phyloP scores from a whole-genome alignment of 2,888 invertebrate species.

The Bedellia somnulentella region DNA sequence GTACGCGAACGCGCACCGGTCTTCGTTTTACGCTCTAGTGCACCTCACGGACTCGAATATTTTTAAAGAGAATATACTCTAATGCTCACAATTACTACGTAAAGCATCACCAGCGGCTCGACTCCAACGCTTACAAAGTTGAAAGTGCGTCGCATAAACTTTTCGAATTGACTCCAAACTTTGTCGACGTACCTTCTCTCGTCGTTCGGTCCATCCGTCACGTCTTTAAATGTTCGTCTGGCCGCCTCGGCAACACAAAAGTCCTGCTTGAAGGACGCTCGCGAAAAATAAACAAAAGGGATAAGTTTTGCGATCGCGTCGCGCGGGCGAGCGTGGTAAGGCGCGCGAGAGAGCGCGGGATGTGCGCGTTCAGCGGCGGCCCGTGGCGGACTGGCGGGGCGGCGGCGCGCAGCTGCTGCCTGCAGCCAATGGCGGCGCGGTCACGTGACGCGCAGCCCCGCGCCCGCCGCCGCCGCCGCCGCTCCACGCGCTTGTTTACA shows the following conservation, averaged over 20 bases:
- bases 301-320: slow-evolving; percentile 9
- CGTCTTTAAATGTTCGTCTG: slow-evolving; percentile 52
- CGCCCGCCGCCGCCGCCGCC: slow-evolving; percentile 33
- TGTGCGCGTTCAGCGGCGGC: slow-evolving; percentile 35
- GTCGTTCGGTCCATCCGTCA: slow-evolving; percentile 55
- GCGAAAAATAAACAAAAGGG: slow-evolving; percentile 60
- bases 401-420: slow-evolving; percentile 15
- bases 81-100: neutral
- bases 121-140: too few relatives aligned
- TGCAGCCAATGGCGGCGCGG: slow-evolving; percentile 14
- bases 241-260: slow-evolving; percentile 50
- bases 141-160: slow-evolving; percentile 5
- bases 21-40: slow-evolving; percentile 49
- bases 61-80: slow-evolving; percentile 1
- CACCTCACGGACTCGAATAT: slow-evolving; percentile 12
- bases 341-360: slow-evolving; percentile 26
- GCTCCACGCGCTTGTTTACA: slow-evolving; percentile 57
- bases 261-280: slow-evolving; percentile 47
- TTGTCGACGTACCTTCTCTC: slow-evolving; percentile 52
- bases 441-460: slow-evolving; percentile 43
- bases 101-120: too few relatives aligned
- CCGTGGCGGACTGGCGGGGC: slow-evolving; percentile 50
- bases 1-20: slow-evolving; percentile 43
- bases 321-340: slow-evolving; percentile 12
- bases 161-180: too few relatives aligned